phyloP scores from a whole-genome alignment of 2,113 vertebrate species.

The Elachura formosa region DNA sequence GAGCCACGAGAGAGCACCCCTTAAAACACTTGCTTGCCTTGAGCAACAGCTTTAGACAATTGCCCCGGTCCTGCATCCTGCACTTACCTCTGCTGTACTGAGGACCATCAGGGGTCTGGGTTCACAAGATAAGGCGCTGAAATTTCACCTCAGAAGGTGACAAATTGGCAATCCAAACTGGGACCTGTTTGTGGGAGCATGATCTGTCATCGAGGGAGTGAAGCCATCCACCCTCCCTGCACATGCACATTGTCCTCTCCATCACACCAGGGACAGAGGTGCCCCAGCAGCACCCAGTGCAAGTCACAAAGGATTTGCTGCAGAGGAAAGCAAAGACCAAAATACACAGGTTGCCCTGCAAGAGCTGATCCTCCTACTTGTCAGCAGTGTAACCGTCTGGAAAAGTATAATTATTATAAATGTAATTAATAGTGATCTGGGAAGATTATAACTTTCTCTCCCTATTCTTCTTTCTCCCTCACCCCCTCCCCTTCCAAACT shows the following conservation, averaged over 20 bases:
- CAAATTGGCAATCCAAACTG: neutral
- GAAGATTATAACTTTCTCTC: constrained; percentile 54
- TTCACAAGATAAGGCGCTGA: neutral
- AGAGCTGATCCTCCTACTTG: neutral
- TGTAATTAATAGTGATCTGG: constrained; percentile 62
- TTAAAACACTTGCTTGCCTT: neutral
- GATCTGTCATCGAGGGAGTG: neutral
- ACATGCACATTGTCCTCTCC: neutral
- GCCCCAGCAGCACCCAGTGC: neutral
- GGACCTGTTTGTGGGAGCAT: neutral
- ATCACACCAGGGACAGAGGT: neutral
- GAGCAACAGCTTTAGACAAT: neutral
- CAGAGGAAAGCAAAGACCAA: neutral
- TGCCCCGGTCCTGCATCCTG: neutral
- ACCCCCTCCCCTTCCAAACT: neutral
- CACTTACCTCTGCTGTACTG: neutral
- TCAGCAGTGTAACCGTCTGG: neutral
- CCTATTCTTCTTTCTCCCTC: neutral
- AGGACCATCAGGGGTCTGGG: rapidly evolving
- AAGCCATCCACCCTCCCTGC: neutral
- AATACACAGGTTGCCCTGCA: neutral
- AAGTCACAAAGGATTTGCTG: neutral
- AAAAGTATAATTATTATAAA: constrained; percentile 38
- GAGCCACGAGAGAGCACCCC: rapidly evolving
- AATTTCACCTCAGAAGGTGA: neutral